These are phyloP conservation scores for Deladenus siricidicola DNA, from an alignment of 2,888 invertebrate species.

Conservation along the genomic window DNA sequence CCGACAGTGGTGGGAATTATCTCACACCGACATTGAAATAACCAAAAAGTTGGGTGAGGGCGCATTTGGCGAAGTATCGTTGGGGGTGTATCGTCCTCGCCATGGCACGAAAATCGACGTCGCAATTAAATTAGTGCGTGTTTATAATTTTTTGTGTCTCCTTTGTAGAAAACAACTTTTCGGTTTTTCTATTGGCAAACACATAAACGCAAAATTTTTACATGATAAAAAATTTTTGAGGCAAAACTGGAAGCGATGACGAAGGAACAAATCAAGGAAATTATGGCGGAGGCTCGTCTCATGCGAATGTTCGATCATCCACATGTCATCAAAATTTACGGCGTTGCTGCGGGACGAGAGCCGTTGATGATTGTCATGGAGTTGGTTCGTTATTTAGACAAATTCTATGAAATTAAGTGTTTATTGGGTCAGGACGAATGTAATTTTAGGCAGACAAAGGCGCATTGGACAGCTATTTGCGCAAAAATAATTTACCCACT, in stretches of 20 bases:
- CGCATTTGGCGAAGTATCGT: constrained; percentile 26
- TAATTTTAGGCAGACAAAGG: constrained; percentile 15
- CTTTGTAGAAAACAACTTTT: no score
- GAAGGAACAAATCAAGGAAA: constrained; percentile 26
- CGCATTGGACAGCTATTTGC: constrained; percentile 16
- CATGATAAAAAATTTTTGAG: no score
- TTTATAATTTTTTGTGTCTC: no score
- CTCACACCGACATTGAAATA: constrained; percentile 22
- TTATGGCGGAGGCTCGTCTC: constrained; percentile 23
- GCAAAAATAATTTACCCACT: constrained; percentile 14
- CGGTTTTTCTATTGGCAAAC: no score
- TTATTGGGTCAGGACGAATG: no score
- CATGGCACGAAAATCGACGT: constrained; percentile 15
- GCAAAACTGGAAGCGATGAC: constrained; percentile 19
- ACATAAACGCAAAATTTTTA: no score
- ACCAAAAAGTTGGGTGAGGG: constrained; percentile 30
- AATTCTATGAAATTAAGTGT: no score
- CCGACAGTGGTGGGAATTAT: constrained; percentile 26
- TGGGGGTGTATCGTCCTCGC: constrained; percentile 13
- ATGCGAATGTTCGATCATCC: constrained; percentile 25
- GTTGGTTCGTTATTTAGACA: constrained; percentile 2
- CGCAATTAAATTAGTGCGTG: constrained; percentile 21
- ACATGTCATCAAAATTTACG: constrained; percentile 25
- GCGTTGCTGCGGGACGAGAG: constrained; percentile 25
- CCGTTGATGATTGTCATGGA: constrained; percentile 29